Evolutionary conservation across 2,888 invertebrate genomes (phyloP), one percentile per base, ranked within the genome.

Genomic region (Caradrina kadenii): DNA sequence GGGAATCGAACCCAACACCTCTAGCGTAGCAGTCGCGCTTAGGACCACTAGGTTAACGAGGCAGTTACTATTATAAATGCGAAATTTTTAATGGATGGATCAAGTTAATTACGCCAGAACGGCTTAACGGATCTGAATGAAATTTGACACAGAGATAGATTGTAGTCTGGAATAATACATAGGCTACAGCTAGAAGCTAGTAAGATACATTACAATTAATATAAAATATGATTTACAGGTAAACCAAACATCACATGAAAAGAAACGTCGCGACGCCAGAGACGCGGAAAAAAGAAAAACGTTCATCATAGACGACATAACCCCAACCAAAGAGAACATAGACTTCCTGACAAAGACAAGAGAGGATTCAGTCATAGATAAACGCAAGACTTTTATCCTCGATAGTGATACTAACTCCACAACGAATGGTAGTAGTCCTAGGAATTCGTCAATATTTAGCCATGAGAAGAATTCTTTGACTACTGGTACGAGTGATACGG

Each of bases 401-500:
- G 96, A 96, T 83, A 94, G 94, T 58, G 96, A 96, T 65, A 95
- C 95, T 0, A 94, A 93, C 73, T 96, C 96, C 0, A 96, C 96
- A 0, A 96, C 96, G 0, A 96, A 95, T 67, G 96, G 95, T 0
- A 94, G 95, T 67, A 95, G 95, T 82, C 95, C 96, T 0, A 86
- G 96, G 73, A 96, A 94, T 64, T 95, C 96, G 1, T 95, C 95
- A 0, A 93, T 95, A 69, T 96, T 94, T 80, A 95, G 95, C 50
- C 94, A 94, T 56, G 95, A 94, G 80, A 93, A 86, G 71, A 74
- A 83, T 15, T 92, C 92, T 0, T 67, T 93, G 67, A 92, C 92
- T 0, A 91, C 93, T 0, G 93, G 93, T 0, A 92, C 93, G 1
- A 94, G 94, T 73, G 95, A 95, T 61, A 94, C 94, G 4, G 96